Evolutionary conservation across 2,113 vertebrate species (phyloP).

Genomic region (Australoheros scitulus): DNA sequence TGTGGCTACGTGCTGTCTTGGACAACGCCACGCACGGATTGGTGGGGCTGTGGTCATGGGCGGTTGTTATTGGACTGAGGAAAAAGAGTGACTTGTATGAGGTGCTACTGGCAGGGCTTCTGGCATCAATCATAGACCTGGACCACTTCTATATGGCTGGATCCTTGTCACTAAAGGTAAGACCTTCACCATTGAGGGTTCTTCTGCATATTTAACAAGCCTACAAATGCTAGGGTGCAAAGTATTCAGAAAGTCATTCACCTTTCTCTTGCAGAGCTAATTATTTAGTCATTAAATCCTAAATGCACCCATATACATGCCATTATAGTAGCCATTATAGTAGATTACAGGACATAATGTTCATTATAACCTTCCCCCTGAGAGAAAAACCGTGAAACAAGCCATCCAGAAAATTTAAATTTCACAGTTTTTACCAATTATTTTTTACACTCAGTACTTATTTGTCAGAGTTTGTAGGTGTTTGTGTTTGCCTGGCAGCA

Average conservation of each 20-base stretch:
- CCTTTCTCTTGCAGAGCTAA: neutral
- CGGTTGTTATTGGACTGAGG: constrained; percentile 88
- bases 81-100: constrained; percentile 93
- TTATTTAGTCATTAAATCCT: constrained; percentile 6
- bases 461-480: neutral
- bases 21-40: constrained; percentile 89
- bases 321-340: constrained; percentile 11
- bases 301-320: neutral
- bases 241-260: neutral
- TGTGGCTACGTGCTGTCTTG: constrained; percentile 88
- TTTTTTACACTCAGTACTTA: neutral
- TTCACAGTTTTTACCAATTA: neutral
- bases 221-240: neutral
- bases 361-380: constrained; percentile 2
- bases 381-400: neutral
- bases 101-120: constrained; percentile 88
- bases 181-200: constrained; percentile 2
- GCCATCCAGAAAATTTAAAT: neutral
- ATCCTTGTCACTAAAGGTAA: constrained; percentile 92
- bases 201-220: neutral
- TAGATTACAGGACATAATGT: neutral
- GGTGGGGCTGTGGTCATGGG: constrained; percentile 97
- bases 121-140: constrained; percentile 91
- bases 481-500: neutral
- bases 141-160: constrained; percentile 93